Percentiles rank a stretch among this genome's conserved stretches.
phyloP scores from a whole-genome alignment of 2,888 invertebrate genomes.

The Acanthosepion pharaonis region DNA sequence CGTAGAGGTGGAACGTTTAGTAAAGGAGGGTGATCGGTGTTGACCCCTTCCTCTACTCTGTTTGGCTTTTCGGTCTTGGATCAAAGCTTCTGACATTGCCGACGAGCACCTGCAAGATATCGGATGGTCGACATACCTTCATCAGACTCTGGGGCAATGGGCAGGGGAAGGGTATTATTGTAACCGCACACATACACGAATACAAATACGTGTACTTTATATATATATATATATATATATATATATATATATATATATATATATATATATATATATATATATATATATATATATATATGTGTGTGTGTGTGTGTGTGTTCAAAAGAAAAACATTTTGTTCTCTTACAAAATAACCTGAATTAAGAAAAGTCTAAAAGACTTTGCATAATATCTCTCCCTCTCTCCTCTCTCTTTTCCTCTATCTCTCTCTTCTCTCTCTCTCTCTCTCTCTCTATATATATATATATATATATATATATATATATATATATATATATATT shows the following conservation, averaged over 20 bases:
- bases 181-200: not conserved
- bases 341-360: too few species aligned
- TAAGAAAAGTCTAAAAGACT: too few species aligned
- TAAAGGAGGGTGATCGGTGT: not conserved
- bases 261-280: too few species aligned
- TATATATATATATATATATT: not conserved
- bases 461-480: not conserved
- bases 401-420: too few species aligned
- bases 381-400: too few species aligned
- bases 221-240: not conserved
- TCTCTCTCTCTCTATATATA: not conserved
- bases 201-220: not conserved
- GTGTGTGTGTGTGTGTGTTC: too few species aligned
- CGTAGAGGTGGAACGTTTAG: slow-evolving; percentile 4
- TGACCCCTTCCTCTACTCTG: not conserved
- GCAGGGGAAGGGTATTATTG: not conserved
- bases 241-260: not conserved
- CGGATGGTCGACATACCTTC: slow-evolving; percentile 1
- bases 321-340: too few species aligned
- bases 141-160: too few species aligned
- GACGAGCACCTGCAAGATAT: slow-evolving; percentile 33
- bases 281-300: not conserved
- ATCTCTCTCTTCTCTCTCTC: too few species aligned
- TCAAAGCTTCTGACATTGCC: not conserved
- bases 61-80: slow-evolving; percentile 33